Conservation (phyloP, 37 sponge, comb jelly and placozoan species). For the Oopsacas minuta region DNA sequence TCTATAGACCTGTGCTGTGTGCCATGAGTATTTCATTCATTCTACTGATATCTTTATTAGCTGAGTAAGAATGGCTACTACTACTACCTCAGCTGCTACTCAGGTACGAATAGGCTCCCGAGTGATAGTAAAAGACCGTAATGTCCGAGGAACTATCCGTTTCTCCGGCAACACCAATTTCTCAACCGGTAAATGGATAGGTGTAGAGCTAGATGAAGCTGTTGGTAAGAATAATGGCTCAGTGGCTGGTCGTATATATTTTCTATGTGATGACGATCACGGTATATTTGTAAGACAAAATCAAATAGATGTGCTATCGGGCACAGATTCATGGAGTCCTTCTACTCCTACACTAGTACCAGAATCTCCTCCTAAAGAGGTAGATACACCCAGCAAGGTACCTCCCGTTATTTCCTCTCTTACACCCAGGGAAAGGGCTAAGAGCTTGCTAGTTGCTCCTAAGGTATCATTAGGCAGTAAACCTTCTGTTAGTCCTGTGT, state of each 20-base stretch:
- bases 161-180: conserved; percentile 74
- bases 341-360: neutral
- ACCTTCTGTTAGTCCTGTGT: neutral
- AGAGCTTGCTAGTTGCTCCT: neutral
- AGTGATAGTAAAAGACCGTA: neutral
- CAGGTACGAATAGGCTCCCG: neutral
- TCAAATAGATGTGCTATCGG: conserved; percentile 19
- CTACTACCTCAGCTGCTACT: no score
- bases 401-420: neutral
- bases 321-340: neutral
- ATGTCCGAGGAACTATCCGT: conserved; percentile 45
- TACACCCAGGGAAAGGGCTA: neutral
- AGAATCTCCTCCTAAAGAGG: neutral
- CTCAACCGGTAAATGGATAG: conserved; percentile 93
- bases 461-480: neutral
- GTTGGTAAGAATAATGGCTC: conserved; percentile 88
- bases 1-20: no score
- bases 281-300: conserved; percentile 71
- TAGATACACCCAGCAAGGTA: neutral
- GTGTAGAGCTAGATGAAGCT: conserved; percentile 69
- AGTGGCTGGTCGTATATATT: conserved; percentile 69
- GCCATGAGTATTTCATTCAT: no score
- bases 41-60: no score
- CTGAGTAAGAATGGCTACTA: no score
- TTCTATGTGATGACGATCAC: conserved; percentile 58